Evolutionary conservation across 2,888 invertebrate species (phyloP).

Genomic region (Drepana falcataria): DNA sequence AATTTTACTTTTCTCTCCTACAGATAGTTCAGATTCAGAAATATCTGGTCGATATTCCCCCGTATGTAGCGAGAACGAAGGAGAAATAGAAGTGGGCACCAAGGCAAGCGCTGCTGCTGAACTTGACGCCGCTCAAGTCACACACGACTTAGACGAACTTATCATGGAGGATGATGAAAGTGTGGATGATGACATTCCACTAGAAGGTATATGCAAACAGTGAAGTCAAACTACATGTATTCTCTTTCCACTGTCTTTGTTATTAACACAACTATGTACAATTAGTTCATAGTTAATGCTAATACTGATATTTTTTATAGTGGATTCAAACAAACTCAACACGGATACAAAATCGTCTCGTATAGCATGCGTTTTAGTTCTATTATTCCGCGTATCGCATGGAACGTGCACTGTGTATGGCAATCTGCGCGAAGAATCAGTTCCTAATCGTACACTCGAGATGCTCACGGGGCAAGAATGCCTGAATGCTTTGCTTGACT

Average conservation of each 20-base stretch:
- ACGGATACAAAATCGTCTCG: slow-evolving; percentile 46
- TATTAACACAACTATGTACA: no score
- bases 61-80: slow-evolving; percentile 78
- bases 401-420: slow-evolving; percentile 45
- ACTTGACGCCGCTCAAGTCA: slow-evolving; percentile 51
- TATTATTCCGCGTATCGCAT: slow-evolving; percentile 61
- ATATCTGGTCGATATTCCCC: slow-evolving; percentile 82
- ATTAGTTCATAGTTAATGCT: no score
- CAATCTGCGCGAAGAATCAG: slow-evolving; percentile 41
- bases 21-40: slow-evolving; percentile 76
- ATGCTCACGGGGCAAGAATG: slow-evolving; percentile 56
- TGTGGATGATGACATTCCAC: slow-evolving; percentile 40
- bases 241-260: no score
- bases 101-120: slow-evolving; percentile 23
- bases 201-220: slow-evolving; percentile 34
- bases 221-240: no score
- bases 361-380: slow-evolving; percentile 60
- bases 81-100: slow-evolving; percentile 31
- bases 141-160: slow-evolving; percentile 62
- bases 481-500: slow-evolving; percentile 64
- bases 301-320: slow-evolving; percentile 24
- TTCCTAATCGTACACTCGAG: slow-evolving; percentile 50
- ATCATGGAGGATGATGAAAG: slow-evolving; percentile 65
- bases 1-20: neutral
- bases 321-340: slow-evolving; percentile 33